These are phyloP conservation scores for Pterois miles DNA, from an alignment of 2,797 vertebrate genomes.

Conservation along the genomic window DNA sequence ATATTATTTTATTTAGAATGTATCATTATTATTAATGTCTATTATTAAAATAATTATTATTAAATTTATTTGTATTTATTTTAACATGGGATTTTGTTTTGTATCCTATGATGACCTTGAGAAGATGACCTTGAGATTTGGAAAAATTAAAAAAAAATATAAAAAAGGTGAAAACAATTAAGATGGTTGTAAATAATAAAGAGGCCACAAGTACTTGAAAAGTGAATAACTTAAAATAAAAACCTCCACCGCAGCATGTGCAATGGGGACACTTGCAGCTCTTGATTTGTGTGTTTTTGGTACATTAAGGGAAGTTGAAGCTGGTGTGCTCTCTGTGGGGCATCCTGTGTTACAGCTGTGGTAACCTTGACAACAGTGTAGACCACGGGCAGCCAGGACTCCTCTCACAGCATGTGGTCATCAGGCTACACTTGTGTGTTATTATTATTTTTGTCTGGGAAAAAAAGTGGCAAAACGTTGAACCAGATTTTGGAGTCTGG, in stretches of 20 bases:
- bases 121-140: no score
- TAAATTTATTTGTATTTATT: no score
- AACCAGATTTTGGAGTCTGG: not conserved
- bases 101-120: no score
- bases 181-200: not conserved
- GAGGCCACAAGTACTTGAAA: no score
- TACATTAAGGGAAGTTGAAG: not conserved
- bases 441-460: not conserved
- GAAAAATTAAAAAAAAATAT: no score
- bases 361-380: constrained; percentile 81
- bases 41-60: no score
- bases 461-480: not conserved
- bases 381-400: constrained; percentile 54
- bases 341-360: constrained; percentile 62
- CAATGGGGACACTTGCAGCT: not conserved
- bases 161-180: no score
- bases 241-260: not conserved
- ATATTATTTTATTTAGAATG: no score
- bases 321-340: constrained; percentile 27
- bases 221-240: not conserved
- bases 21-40: no score
- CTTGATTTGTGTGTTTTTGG: not conserved
- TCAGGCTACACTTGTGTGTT: not conserved
- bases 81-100: no score
- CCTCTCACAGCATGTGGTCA: constrained; percentile 17